Percentiles rank a stretch among this genome's conserved stretches.
Evolutionary conservation across 2,113 vertebrate genomes (phyloP).

Genomic region (Ursus arctos): DNA sequence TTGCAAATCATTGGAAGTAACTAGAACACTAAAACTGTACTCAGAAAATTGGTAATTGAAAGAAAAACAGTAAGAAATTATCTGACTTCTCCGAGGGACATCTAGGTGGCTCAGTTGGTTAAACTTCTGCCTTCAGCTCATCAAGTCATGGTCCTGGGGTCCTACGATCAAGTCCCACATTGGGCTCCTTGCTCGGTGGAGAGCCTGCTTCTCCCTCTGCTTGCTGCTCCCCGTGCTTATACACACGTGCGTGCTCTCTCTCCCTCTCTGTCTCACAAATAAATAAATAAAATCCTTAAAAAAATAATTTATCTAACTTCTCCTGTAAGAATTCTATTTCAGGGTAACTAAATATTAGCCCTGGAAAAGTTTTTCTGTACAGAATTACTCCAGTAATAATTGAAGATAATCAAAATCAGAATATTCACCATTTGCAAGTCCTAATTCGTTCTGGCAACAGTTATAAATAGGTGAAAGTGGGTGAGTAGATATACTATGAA

Average conservation of each 20-base stretch:
- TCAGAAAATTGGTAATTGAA: background rate
- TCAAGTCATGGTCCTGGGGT: background rate
- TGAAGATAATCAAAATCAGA: background rate
- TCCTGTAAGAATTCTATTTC: background rate
- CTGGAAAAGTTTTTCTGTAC: background rate
- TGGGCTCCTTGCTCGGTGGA: background rate
- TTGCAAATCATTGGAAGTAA: background rate
- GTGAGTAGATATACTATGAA: background rate
- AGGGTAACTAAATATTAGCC: background rate
- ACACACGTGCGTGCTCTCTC: background rate
- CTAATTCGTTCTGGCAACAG: background rate
- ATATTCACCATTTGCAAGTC: background rate
- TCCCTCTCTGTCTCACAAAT: background rate
- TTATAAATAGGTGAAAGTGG: background rate
- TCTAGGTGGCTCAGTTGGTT: background rate
- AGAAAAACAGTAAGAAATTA: background rate
- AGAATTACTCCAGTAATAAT: background rate
- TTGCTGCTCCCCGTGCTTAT: background rate
- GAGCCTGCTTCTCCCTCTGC: background rate
- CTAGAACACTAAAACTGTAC: background rate
- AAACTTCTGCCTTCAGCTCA: background rate
- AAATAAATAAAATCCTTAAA: background rate
- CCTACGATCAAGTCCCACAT: background rate
- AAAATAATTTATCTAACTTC: background rate
- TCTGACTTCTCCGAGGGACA: background rate